Conservation (phyloP, 2,797 vertebrate genomes). For the Sebastes kiyomatsui region DNA sequence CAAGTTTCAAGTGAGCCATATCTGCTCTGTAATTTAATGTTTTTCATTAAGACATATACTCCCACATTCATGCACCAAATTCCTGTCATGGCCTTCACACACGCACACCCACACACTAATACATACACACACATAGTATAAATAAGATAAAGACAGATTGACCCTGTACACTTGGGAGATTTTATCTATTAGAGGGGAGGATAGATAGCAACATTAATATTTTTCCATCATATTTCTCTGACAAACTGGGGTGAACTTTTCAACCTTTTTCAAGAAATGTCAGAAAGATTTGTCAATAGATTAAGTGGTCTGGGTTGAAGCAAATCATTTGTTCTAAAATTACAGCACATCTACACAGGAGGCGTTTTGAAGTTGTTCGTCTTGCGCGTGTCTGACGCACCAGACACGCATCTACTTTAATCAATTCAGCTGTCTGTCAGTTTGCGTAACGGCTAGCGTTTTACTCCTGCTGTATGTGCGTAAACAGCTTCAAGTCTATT, state of each 20-base stretch:
- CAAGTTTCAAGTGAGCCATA: background rate
- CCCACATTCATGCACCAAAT: constrained; percentile 41
- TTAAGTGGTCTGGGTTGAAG: background rate
- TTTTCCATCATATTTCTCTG: constrained; percentile 18
- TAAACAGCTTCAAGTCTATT: background rate
- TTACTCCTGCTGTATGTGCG: background rate
- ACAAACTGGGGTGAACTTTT: constrained; percentile 7
- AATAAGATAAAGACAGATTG: constrained; percentile 32
- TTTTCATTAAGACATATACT: constrained; percentile 51
- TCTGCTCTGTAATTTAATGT: constrained; percentile 35
- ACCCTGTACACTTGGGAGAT: constrained; percentile 25
- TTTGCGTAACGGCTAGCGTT: background rate
- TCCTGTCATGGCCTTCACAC: constrained; percentile 21
- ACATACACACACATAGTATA: background rate
- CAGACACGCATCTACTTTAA: background rate
- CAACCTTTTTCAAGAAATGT: background rate
- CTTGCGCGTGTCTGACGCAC: no score
- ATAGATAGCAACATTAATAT: background rate
- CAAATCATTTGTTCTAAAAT: background rate
- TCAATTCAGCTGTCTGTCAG: background rate
- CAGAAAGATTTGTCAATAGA: background rate
- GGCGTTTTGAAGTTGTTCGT: background rate
- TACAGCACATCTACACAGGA: background rate
- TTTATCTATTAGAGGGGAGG: constrained; percentile 6
- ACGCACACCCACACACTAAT: background rate